Conservation (phyloP, 2,888 invertebrate genomes). For the Tenthredo livida region DNA sequence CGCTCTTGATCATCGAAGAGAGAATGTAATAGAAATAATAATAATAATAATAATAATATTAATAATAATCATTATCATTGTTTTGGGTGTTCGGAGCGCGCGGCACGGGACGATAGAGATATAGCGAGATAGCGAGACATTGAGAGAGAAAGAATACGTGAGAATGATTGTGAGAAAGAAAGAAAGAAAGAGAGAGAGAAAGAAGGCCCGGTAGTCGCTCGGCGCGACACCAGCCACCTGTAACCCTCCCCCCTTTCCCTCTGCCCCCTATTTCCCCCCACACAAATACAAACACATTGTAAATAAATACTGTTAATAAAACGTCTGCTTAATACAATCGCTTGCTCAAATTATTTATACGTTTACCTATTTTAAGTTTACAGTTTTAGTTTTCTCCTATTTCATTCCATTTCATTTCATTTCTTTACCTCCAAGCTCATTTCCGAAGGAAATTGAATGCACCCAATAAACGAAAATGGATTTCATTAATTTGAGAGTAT, state of each 20-base stretch:
- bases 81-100: conserved; percentile 24
- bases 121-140: conserved; percentile 19
- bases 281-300: conserved; percentile 47
- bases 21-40: conserved; percentile 30
- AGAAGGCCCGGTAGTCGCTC: conserved; percentile 21
- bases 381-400: not conserved
- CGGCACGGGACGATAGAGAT: conserved; percentile 42
- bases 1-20: conserved; percentile 21
- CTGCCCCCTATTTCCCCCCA: not conserved
- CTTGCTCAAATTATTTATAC: not conserved
- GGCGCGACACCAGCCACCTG: conserved; percentile 32
- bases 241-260: conserved; percentile 15
- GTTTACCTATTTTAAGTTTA: not conserved
- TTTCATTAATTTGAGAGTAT: not conserved
- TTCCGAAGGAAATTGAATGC: not conserved
- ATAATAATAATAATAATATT: conserved; percentile 29
- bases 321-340: conserved; percentile 51
- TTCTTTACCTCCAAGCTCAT: not conserved
- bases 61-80: conserved; percentile 25
- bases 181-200: not conserved
- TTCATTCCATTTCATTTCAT: not conserved
- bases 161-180: conserved; percentile 21
- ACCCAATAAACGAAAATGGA: not conserved
- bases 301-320: conserved; percentile 54
- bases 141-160: not conserved